phyloP scores from a whole-genome alignment of 2,113 vertebrate genomes.

The Otis tarda region DNA sequence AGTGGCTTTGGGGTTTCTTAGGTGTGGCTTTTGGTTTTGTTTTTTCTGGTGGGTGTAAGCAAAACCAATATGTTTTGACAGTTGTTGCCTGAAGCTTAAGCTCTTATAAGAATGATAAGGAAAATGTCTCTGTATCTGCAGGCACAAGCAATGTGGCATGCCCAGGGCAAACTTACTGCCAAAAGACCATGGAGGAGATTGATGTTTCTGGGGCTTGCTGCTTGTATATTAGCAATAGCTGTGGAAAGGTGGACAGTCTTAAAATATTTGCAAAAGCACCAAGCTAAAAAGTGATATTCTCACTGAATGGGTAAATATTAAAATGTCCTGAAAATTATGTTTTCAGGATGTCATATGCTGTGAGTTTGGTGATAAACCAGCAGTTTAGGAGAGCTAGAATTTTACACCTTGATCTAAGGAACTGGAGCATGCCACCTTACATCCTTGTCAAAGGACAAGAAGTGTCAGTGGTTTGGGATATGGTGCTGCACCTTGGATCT shows the following conservation, averaged over 20 bases:
- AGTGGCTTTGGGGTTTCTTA: background rate
- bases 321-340: background rate
- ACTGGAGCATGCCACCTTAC: no score
- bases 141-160: no score
- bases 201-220: background rate
- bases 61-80: background rate
- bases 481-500: conserved; percentile 7
- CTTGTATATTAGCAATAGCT: background rate
- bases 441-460: background rate
- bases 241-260: background rate
- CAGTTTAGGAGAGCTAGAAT: background rate
- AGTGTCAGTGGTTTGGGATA: background rate
- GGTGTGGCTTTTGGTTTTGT: background rate
- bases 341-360: background rate
- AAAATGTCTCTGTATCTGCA: background rate
- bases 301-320: background rate
- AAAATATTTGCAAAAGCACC: background rate
- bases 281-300: background rate
- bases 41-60: background rate
- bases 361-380: background rate
- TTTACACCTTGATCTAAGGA: background rate
- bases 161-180: background rate
- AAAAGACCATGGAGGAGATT: background rate
- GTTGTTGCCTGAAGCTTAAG: background rate
- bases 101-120: background rate